These are phyloP conservation scores for Petromus typicus DNA, from an alignment of 2,113 vertebrate species.

Conservation along the genomic window DNA sequence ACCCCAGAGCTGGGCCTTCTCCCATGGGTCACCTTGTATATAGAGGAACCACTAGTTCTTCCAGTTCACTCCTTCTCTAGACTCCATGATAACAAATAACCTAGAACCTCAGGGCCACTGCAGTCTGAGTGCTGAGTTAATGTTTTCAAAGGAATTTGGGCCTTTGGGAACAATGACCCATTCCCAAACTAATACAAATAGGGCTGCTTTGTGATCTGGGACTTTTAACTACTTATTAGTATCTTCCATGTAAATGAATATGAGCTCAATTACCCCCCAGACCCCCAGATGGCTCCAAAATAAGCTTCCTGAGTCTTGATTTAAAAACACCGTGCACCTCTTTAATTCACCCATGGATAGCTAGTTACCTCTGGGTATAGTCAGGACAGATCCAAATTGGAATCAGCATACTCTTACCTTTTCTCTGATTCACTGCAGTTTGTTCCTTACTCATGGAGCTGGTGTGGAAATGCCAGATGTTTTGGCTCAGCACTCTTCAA, in stretches of 20 bases:
- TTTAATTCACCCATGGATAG: background rate
- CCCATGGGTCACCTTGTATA: background rate
- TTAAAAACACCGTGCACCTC: background rate
- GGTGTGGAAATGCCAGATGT: background rate
- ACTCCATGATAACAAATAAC: background rate
- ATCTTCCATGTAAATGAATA: background rate
- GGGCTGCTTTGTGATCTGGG: background rate
- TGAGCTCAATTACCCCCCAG: background rate
- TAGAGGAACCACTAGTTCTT: background rate
- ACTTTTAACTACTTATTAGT: background rate
- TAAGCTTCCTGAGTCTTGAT: background rate
- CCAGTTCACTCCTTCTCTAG: background rate
- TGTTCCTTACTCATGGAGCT: background rate
- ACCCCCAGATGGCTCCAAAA: background rate
- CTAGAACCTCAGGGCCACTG: background rate
- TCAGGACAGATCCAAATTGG: background rate
- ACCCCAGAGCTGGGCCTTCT: background rate
- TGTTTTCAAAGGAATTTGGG: conserved; percentile 30
- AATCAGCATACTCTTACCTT: background rate
- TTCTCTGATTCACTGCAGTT: background rate
- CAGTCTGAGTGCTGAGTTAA: background rate
- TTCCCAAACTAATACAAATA: conserved; percentile 8
- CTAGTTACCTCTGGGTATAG: background rate
- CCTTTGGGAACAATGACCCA: conserved; percentile 30
- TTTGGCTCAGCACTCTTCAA: conserved; percentile 20